Percentiles rank a stretch among this genome's conserved stretches.
phyloP scores from a whole-genome alignment of 2,113 vertebrate genomes.

The Oceanodroma tethys region DNA sequence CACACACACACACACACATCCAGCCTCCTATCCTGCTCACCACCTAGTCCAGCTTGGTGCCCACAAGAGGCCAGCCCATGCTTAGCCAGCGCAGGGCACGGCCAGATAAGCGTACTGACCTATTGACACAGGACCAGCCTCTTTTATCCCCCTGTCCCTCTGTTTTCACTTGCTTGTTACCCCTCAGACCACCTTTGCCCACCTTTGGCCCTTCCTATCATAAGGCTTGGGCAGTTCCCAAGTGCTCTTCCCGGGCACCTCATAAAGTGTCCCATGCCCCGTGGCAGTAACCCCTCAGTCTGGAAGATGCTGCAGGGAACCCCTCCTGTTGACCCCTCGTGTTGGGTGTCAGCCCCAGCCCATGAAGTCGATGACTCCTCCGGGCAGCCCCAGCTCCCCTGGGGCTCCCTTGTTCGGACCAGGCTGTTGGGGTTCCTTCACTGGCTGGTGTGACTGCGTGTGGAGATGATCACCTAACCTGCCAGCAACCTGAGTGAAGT shows the following conservation, averaged over 20 bases:
- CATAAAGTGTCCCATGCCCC: not conserved
- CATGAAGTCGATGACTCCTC: fast-evolving
- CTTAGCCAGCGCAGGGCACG: not conserved
- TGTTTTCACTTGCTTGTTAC: not conserved
- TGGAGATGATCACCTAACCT: not conserved
- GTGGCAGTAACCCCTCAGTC: not conserved
- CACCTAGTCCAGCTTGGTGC: not conserved
- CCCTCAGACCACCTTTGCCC: not conserved
- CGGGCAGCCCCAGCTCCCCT: not conserved
- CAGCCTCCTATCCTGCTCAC: not conserved
- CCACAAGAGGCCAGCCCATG: not conserved
- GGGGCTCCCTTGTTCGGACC: no score
- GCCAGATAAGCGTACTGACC: not conserved
- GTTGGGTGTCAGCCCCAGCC: not conserved
- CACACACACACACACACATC: fast-evolving
- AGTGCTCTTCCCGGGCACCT: not conserved
- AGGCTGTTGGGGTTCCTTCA: not conserved
- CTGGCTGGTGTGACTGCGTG: fast-evolving
- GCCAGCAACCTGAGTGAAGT: fast-evolving
- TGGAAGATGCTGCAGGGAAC: not conserved
- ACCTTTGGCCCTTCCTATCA: not conserved
- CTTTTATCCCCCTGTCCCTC: not conserved
- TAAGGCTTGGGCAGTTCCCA: not conserved
- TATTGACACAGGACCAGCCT: not conserved
- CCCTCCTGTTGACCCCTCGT: fast-evolving